These are phyloP conservation scores for Dryobates pubescens DNA, from an alignment of 2,797 vertebrate genomes.

Conservation along the genomic window DNA sequence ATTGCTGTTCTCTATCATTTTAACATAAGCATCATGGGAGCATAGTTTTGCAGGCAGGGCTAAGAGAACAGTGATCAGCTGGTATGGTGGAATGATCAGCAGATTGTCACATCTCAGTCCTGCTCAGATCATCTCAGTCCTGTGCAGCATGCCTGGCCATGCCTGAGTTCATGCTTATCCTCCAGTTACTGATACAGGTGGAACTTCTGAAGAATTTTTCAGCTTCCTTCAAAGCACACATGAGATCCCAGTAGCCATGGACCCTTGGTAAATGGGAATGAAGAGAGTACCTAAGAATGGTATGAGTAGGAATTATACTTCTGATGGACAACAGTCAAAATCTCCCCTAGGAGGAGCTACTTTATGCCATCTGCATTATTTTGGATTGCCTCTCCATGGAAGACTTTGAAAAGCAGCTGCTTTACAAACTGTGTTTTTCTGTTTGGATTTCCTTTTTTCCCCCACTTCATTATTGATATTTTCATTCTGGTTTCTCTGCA, in stretches of 20 bases:
- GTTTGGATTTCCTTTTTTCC: background rate
- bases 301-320: background rate
- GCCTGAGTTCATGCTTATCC: background rate
- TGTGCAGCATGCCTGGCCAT: background rate
- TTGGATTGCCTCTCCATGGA: background rate
- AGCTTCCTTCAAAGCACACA: background rate
- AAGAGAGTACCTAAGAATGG: background rate
- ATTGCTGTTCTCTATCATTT: background rate
- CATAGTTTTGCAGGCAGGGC: background rate
- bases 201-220: background rate
- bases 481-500: background rate
- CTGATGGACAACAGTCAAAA: background rate
- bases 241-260: fast-evolving
- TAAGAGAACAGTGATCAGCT: background rate
- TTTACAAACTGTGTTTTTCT: background rate
- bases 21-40: background rate
- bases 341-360: background rate
- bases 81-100: background rate
- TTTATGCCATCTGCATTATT: background rate
- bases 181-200: background rate
- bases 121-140: background rate
- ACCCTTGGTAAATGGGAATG: background rate
- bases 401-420: background rate
- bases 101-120: background rate
- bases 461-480: background rate